Base-by-base conservation (phyloP, 2,888 invertebrate species). In the Caenorhabditis sp. region DNA sequence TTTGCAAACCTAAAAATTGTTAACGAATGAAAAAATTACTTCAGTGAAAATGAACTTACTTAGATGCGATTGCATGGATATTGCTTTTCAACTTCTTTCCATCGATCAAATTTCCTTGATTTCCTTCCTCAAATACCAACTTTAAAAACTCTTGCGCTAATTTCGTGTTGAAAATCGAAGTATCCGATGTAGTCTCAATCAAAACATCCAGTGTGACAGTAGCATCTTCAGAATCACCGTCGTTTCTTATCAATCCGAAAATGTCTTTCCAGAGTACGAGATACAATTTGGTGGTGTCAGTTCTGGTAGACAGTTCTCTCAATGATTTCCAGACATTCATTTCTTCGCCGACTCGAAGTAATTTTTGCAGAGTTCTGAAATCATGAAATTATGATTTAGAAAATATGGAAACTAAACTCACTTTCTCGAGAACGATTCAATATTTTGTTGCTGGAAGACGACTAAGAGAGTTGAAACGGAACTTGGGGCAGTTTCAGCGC, bases 381-480 rank as follows among this genome's bases (percentile, higher is more conserved):
- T 4, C 4, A 31, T 7, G 10, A 31, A 7, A 7, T 31, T 4
- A 31, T 7, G 31, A 7, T 31, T 31, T 31, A 31, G 31, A 49
- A 27, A n/a, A n/a, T n/a, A n/a, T 36, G 12, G 57, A 14, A 21
- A 7, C 23, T 26, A 23, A 25, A 67, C 56, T n/a, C 10, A 79
- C 83, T 82, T 85, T 25, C 63, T 75, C 4, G 84, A 81, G 23
- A 86, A 69, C 0, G 23, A 43, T 12, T 74, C 60, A 14, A 87
- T 64, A 5, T 63, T 72, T 63, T 87, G 86, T 21, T 79, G 78
- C 60, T 87, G 85, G 58, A 84, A 84, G 20, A 87, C 58, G n/a
- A 87, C 84, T 38, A 81, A 63, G 1, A 82, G 69, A 1, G 86
- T 83, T n/a, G 83, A 69, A 26, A 87, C 56, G 0, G 80, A 71